A percentile compares a stretch with the other conserved stretches of the same genome.
phyloP scores from a whole-genome alignment of 2,113 vertebrate species.

The Tringa solitaria region DNA sequence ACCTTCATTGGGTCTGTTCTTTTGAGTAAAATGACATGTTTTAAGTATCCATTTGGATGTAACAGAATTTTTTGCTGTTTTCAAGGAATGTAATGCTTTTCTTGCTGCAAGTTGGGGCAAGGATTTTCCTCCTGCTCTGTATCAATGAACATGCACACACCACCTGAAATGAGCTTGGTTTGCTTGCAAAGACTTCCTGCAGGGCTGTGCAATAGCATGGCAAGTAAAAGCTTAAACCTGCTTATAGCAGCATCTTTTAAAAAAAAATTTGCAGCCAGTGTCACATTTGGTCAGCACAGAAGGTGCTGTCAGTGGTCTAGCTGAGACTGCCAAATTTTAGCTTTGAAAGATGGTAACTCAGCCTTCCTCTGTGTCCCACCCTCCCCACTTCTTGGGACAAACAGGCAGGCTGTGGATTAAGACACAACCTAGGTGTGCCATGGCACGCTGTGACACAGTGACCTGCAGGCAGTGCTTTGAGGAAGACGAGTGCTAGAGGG shows the following conservation, averaged over 20 bases:
- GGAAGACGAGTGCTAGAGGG: not conserved
- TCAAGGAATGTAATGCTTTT: not conserved
- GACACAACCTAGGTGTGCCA: accelerated
- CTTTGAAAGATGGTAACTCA: not conserved
- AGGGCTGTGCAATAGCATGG: not conserved
- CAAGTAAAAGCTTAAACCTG: constrained; percentile 8
- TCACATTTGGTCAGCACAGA: not conserved
- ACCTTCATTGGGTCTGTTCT: not conserved
- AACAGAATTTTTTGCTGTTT: not conserved
- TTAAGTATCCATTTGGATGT: not conserved
- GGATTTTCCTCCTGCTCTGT: not conserved
- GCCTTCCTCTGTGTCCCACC: not conserved
- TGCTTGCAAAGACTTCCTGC: not conserved
- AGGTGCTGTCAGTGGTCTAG: not conserved
- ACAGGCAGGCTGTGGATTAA: not conserved
- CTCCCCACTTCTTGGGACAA: not conserved
- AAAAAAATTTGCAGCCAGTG: not conserved
- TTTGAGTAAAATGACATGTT: not conserved
- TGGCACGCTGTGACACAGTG: not conserved
- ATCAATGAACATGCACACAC: not conserved
- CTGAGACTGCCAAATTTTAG: not conserved
- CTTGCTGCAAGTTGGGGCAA: not conserved
- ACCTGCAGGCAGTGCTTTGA: not conserved
- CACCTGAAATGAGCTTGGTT: not conserved
- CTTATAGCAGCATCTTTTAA: not conserved